Conservation (phyloP, 2,888 invertebrate genomes). For the Ischnus inquisitorius region DNA sequence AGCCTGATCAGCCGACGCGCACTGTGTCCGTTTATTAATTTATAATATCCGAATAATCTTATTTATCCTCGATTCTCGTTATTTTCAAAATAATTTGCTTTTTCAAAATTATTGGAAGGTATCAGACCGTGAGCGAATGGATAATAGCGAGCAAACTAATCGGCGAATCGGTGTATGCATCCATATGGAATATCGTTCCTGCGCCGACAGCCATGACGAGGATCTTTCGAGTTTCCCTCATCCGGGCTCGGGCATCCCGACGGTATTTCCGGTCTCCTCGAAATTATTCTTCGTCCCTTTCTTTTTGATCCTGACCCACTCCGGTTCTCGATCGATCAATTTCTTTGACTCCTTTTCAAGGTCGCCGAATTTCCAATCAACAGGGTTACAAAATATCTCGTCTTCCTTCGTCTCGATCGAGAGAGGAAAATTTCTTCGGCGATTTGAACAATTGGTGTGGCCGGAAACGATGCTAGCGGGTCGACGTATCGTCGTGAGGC, state of each 20-base stretch:
- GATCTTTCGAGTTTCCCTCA: constrained; percentile 24
- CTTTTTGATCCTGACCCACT: constrained; percentile 16
- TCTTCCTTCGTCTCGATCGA: neutral
- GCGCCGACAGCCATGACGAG: constrained; percentile 47
- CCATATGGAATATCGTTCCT: constrained; percentile 48
- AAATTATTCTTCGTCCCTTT: neutral
- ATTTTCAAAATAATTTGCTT: too few relatives aligned
- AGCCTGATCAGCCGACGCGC: constrained; percentile 10
- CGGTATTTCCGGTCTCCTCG: neutral
- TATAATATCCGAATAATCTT: neutral
- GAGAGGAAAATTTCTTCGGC: too few relatives aligned
- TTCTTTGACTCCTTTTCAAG: constrained; percentile 6
- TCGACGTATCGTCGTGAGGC: neutral
- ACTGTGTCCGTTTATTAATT: neutral
- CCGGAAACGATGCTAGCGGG: neutral
- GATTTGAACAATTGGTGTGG: neutral
- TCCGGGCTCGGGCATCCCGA: constrained; percentile 55
- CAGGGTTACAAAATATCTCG: neutral
- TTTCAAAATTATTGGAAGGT: too few relatives aligned
- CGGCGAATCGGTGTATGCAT: constrained; percentile 13
- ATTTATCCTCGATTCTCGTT: neutral
- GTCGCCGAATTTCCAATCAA: constrained; percentile 1
- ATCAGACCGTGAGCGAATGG: too few relatives aligned
- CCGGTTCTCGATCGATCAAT: constrained; percentile 17
- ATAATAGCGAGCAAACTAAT: neutral